Evolutionary conservation across 2,888 invertebrate species (phyloP).

Genomic region (Sphaerophoria rueppellii): DNA sequence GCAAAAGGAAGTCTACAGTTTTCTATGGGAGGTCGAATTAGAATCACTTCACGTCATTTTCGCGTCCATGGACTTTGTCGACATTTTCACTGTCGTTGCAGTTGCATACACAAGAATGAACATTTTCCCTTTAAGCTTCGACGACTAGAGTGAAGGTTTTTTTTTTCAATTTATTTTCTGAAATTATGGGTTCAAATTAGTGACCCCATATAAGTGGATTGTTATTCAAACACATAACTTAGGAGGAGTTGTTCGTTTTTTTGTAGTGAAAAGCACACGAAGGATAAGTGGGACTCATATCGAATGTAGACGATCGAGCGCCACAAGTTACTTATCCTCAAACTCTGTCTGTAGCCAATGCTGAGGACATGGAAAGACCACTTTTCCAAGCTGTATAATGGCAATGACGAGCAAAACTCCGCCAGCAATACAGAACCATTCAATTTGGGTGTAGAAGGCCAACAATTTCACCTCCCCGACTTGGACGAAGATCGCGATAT

Average conservation of each 20-base stretch:
- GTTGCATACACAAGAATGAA: slow-evolving; percentile 13
- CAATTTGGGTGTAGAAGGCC: too few species aligned
- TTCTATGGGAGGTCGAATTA: slow-evolving; percentile 46
- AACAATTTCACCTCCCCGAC: too few species aligned
- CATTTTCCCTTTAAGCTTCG: slow-evolving; percentile 28
- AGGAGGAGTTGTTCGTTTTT: slow-evolving; percentile 25
- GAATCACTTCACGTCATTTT: slow-evolving; percentile 25
- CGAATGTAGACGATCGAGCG: slow-evolving; percentile 66
- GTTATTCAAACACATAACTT: slow-evolving; percentile 46
- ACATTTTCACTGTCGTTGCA: not conserved
- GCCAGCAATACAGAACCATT: too few species aligned
- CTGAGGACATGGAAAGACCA: too few species aligned
- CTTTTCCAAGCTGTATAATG: too few species aligned
- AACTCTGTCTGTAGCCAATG: slow-evolving; percentile 1
- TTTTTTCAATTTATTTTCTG: not conserved
- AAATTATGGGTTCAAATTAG: slow-evolving; percentile 14
- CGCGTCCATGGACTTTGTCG: slow-evolving; percentile 16
- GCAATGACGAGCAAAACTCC: too few species aligned
- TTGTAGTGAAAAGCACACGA: slow-evolving; percentile 43
- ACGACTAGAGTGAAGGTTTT: slow-evolving; percentile 3
- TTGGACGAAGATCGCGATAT: too few species aligned
- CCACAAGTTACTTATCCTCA: slow-evolving; percentile 18
- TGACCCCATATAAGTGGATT: slow-evolving; percentile 58
- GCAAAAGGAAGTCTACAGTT: slow-evolving; percentile 49
- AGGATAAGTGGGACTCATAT: slow-evolving; percentile 40